Evolutionary conservation across 2,888 invertebrate genomes (phyloP), one percentile per base, ranked within the genome.

Genomic region (Entomobrya proxima): DNA sequence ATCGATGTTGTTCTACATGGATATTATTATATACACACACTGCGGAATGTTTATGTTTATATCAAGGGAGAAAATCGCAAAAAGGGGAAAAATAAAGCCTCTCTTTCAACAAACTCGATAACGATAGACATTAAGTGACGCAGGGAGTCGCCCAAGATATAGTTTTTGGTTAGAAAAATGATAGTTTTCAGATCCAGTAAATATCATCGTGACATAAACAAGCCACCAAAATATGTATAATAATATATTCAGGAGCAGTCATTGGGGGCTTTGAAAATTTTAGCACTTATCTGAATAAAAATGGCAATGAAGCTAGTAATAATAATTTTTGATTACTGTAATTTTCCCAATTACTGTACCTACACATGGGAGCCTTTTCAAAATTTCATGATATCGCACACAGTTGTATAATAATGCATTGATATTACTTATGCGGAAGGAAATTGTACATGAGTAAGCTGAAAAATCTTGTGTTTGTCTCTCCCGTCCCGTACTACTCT

Each of bases 281-380:
- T 85, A 85, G 85, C 85, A 85, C 85, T 85, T 85, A 85, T 85
- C 85, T 85, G 85, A 85, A 85, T 85, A 85, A 85, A 85, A 85
- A 85, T 87, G 85, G 87, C 81, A 81, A 87, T 85, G 85, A 80
- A 82, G 85, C 87, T 79, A 74, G 81, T 82, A 87, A 87, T 85
- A 85, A 85, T 87, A 85, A 87, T 85, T 85, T 84, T 87, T 85
- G 87, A 87, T 85, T 82, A 85, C 87, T 87, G 83, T 85, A 87
- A 87, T 87, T 87, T 87, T 82, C 82, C 85, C 85, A 85, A 85
- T 85, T 85, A 85, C 85, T 61, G 78, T 79, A 79, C 78, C 84
- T 85, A 76, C 69, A 83, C 76, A 76, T 69, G 67, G 72, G 72
- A 78, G 78, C 79, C 74, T 79, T 85, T 79, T 85, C 40, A 74